These are phyloP conservation scores for Setophaga coronata DNA, from an alignment of 2,113 vertebrate genomes.

Conservation along the genomic window DNA sequence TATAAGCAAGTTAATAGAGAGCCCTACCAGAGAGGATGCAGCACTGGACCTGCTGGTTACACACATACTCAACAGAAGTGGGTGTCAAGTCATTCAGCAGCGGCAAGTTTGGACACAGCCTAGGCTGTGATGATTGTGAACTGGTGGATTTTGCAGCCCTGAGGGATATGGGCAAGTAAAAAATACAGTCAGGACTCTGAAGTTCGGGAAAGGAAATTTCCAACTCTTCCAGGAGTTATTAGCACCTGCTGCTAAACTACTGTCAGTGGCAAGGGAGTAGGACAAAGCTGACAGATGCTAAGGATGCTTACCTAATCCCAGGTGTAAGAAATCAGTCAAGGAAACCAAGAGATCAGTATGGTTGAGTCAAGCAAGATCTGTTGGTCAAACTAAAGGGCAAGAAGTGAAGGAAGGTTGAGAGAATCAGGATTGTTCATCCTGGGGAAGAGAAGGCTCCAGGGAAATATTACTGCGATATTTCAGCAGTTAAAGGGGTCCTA, in stretches of 20 bases:
- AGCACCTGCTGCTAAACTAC: neutral
- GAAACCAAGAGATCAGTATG: neutral
- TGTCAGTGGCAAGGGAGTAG: neutral
- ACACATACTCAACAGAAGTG: neutral
- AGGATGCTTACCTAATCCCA: accelerated
- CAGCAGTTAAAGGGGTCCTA: neutral
- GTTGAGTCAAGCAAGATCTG: neutral
- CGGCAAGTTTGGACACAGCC: neutral
- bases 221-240: neutral
- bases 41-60: too few relatives aligned
- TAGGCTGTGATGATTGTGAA: neutral
- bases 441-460: neutral
- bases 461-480: accelerated
- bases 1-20: neutral
- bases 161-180: neutral
- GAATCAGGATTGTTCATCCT: neutral
- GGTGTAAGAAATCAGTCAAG: neutral
- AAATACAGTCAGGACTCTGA: neutral
- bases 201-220: neutral
- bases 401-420: neutral
- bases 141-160: neutral
- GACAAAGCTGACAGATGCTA: neutral
- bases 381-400: neutral
- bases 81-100: neutral
- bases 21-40: neutral